These are phyloP conservation scores for Chiloscyllium punctatum DNA, from an alignment of 2,797 vertebrate genomes.

Conservation along the genomic window DNA sequence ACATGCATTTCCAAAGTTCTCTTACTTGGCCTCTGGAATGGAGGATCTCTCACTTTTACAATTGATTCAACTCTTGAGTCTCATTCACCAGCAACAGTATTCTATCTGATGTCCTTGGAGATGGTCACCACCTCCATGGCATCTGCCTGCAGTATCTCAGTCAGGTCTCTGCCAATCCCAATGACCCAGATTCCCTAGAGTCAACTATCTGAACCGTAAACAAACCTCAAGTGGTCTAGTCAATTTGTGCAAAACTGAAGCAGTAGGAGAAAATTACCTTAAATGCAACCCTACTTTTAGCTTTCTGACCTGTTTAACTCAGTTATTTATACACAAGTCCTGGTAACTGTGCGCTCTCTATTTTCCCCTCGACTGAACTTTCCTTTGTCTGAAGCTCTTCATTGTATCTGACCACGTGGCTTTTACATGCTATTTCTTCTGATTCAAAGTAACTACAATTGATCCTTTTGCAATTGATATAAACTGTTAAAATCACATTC, in stretches of 20 bases:
- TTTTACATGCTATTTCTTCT: neutral
- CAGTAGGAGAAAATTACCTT: neutral
- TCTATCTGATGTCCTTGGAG: neutral
- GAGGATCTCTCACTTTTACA: neutral
- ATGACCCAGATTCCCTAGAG: neutral
- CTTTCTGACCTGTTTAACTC: neutral
- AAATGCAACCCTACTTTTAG: neutral
- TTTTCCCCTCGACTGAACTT: neutral
- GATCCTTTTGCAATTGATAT: neutral
- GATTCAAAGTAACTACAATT: neutral
- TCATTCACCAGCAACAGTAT: neutral
- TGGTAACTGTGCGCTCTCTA: neutral
- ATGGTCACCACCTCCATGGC: neutral
- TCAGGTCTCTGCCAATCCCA: neutral
- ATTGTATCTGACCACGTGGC: neutral
- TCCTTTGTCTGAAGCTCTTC: neutral
- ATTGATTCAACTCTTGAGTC: neutral
- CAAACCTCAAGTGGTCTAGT: neutral
- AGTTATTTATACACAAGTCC: neutral
- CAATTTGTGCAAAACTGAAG: neutral
- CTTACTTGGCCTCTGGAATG: neutral
- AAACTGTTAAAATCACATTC: neutral
- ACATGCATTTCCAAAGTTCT: neutral
- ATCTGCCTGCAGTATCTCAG: neutral
- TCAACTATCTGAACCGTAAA: neutral